Evolutionary conservation across 2,113 vertebrate genomes (phyloP).

Genomic region (Tylochromis polylepis): DNA sequence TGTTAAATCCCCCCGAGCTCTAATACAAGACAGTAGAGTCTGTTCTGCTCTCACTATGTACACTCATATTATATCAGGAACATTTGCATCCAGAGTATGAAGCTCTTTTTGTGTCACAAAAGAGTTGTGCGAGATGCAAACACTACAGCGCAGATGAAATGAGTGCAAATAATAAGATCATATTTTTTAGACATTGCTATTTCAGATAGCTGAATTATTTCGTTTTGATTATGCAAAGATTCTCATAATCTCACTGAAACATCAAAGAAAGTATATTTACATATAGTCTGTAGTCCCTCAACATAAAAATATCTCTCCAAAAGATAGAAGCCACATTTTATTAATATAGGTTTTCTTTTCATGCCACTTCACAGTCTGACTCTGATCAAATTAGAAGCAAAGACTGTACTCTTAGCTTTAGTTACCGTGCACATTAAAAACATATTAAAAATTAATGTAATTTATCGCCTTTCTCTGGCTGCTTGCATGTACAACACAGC

Average conservation of each 20-base stretch:
- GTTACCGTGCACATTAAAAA: not conserved
- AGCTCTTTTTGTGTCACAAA: not conserved
- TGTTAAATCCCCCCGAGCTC: not conserved
- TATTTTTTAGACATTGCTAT: not conserved
- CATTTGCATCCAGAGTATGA: not conserved
- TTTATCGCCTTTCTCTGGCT: not conserved
- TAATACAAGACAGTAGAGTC: not conserved
- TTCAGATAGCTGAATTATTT: not conserved
- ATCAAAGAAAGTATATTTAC: not conserved
- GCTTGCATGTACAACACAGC: not conserved
- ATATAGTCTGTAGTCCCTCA: not conserved
- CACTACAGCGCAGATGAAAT: not conserved
- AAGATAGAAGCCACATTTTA: not conserved
- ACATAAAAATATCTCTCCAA: not conserved
- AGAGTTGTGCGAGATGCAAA: not conserved
- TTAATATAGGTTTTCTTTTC: not conserved
- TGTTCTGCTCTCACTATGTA: not conserved
- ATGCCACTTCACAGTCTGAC: not conserved
- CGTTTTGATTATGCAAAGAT: not conserved
- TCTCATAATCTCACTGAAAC: not conserved
- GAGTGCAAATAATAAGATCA: not conserved
- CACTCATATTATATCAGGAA: not conserved
- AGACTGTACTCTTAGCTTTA: not conserved
- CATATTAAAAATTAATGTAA: not conserved
- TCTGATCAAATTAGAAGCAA: no score